Evolutionary conservation across 2,888 invertebrate genomes (phyloP).

Genomic region (Lysandra coridon): DNA sequence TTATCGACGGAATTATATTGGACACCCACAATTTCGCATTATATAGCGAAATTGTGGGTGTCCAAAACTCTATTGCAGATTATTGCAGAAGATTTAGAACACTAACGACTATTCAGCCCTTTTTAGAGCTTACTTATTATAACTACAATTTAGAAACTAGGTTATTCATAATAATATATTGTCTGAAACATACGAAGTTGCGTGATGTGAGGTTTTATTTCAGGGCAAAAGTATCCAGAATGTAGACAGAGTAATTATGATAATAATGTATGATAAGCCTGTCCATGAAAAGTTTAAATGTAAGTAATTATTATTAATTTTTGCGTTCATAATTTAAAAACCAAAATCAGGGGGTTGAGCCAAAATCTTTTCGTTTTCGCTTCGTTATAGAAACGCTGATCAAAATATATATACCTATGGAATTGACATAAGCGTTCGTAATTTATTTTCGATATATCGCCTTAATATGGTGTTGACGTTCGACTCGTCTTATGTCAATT

Average conservation of each 20-base stretch:
- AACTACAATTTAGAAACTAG: not conserved
- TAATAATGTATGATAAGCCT: conserved; percentile 10
- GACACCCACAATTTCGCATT: not conserved
- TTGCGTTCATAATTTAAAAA: not conserved
- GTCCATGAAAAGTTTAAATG: conserved; percentile 4
- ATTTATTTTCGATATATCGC: no score
- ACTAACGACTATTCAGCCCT: no score
- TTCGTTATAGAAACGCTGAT: no score
- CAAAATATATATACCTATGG: no score
- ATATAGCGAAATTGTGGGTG: not conserved
- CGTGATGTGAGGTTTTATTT: conserved; percentile 15
- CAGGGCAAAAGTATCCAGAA: conserved; percentile 16
- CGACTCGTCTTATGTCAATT: no score
- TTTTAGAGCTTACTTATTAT: not conserved
- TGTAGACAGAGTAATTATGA: conserved; percentile 8
- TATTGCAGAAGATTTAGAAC: not conserved
- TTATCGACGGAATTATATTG: no score
- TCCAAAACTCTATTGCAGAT: not conserved
- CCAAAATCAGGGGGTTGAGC: not conserved
- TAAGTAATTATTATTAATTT: not conserved
- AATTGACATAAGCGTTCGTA: no score
- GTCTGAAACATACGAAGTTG: not conserved
- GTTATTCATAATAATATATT: conserved; percentile 12
- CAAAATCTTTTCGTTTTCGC: no score
- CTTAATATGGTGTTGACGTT: no score